Evolutionary conservation across 2,797 vertebrate genomes (phyloP).

Genomic region (Myripristis murdjan): DNA sequence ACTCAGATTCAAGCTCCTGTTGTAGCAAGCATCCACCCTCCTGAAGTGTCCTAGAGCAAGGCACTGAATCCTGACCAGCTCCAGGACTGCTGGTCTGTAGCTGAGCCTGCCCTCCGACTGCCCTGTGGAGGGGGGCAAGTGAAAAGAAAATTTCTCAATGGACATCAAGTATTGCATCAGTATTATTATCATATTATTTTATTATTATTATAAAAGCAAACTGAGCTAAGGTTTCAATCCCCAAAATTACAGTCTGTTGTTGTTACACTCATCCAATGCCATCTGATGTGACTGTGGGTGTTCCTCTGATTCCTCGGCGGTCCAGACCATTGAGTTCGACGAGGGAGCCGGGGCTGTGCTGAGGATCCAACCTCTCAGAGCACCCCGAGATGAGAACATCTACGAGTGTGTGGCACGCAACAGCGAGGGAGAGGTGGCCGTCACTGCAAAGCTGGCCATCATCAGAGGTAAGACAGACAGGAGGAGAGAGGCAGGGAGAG

Average conservation of each 20-base stretch:
- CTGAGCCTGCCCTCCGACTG: constrained; percentile 25
- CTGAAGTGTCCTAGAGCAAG: constrained; percentile 51
- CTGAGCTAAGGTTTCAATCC: constrained; percentile 5
- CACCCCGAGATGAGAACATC: constrained; percentile 94
- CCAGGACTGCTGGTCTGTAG: constrained; percentile 36
- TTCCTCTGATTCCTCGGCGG: constrained; percentile 49
- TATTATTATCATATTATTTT: constrained; percentile 1
- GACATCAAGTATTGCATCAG: constrained; percentile 12
- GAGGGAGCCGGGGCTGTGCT: constrained; percentile 95
- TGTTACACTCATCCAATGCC: neutral
- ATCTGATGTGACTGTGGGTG: constrained; percentile 44
- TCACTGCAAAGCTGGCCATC: constrained; percentile 96
- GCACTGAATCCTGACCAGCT: constrained; percentile 12
- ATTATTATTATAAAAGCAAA: constrained; percentile 8
- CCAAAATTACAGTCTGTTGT: neutral
- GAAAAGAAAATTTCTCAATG: neutral
- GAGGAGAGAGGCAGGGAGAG: neutral
- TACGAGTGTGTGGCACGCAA: constrained; percentile 97
- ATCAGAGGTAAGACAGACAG: constrained; percentile 90
- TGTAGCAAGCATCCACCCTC: constrained; percentile 57
- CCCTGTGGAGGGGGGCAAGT: constrained; percentile 22
- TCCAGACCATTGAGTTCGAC: constrained; percentile 96
- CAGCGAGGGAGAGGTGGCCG: constrained; percentile 90
- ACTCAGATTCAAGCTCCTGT: constrained; percentile 19
- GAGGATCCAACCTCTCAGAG: constrained; percentile 96